Evolutionary conservation across 2,888 invertebrate species (phyloP).

Genomic region (Dryococelus australis): DNA sequence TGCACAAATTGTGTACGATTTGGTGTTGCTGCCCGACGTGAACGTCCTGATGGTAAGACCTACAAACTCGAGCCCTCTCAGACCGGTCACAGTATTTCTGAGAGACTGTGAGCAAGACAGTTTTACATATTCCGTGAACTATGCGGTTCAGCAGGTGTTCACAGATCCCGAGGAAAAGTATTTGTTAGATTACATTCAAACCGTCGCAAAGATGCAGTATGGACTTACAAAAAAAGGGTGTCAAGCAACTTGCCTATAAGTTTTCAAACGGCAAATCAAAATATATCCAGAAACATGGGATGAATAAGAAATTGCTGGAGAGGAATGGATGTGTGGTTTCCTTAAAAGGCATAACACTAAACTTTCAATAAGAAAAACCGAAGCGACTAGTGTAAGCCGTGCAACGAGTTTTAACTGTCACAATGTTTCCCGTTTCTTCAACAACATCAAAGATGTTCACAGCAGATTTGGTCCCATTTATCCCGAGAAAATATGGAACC

Average conservation of each 20-base stretch:
- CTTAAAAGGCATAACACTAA: constrained; percentile 24
- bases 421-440: neutral
- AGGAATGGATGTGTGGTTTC: constrained; percentile 41
- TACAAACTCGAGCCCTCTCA: too few species aligned
- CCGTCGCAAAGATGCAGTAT: too few species aligned
- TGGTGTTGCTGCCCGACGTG: too few species aligned
- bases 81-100: too few species aligned
- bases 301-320: constrained; percentile 47
- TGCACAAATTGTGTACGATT: too few species aligned
- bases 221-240: neutral
- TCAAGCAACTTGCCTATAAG: neutral
- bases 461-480: too few species aligned
- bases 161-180: neutral
- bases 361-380: constrained; percentile 1
- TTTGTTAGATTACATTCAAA: too few species aligned
- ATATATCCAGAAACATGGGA: constrained; percentile 38
- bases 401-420: neutral
- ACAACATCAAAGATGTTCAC: neutral
- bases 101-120: too few species aligned
- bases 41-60: too few species aligned
- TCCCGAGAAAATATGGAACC: too few species aligned
- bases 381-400: neutral
- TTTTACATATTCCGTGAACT: too few species aligned
- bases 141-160: neutral
- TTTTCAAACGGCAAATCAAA: constrained; percentile 31